These are phyloP conservation scores for Condylura cristata DNA, from an alignment of 2,113 vertebrate genomes.

Conservation along the genomic window DNA sequence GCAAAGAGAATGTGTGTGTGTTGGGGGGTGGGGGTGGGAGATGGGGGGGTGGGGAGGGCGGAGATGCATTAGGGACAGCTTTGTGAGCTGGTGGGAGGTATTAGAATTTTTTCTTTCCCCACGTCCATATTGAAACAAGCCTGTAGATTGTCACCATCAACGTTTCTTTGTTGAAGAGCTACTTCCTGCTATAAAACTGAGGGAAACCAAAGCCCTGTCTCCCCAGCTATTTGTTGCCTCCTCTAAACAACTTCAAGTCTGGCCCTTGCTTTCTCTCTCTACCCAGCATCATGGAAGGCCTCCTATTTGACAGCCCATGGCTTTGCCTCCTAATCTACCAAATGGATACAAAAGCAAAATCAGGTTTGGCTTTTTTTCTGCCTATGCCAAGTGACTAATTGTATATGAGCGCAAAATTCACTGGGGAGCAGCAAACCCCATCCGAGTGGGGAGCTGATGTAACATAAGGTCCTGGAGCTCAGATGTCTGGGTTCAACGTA, in stretches of 20 bases:
- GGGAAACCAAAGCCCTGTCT: not conserved
- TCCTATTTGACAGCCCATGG: rapidly evolving
- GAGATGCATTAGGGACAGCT: not conserved
- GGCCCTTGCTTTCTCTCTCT: not conserved
- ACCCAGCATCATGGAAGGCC: not conserved
- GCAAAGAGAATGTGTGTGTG: no score
- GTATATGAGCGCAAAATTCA: not conserved
- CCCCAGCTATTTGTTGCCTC: not conserved
- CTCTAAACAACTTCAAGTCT: not conserved
- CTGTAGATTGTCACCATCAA: not conserved
- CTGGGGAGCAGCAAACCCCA: not conserved
- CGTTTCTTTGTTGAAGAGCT: not conserved
- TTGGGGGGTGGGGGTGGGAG: not conserved
- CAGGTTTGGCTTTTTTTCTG: not conserved
- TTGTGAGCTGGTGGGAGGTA: not conserved
- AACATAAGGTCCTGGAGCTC: not conserved
- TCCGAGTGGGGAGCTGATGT: rapidly evolving
- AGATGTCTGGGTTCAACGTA: not conserved
- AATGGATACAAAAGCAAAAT: not conserved
- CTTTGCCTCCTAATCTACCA: not conserved
- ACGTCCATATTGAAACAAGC: not conserved
- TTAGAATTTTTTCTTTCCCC: no score
- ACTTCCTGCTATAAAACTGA: not conserved
- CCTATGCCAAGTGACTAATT: not conserved
- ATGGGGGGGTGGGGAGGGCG: no score